Base-by-base conservation (phyloP, 2,888 invertebrate species). In the Euplagia quadripunctaria region DNA sequence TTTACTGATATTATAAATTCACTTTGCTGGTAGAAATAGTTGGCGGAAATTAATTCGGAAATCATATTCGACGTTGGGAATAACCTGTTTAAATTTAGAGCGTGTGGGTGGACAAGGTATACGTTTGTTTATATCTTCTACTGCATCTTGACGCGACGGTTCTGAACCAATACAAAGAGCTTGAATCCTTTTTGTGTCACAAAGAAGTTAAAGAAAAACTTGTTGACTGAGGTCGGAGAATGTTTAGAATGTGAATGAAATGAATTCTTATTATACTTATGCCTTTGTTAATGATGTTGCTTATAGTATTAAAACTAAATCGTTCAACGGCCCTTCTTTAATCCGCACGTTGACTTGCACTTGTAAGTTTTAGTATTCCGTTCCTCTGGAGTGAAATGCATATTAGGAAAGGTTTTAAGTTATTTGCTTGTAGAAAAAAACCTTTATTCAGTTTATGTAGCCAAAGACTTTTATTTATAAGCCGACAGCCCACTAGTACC, bases 1-100 rank as follows among this genome's bases (percentile, higher is more conserved):
- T 46, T 76, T 20, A 78, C 74, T 73, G 66, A 70, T 77, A 75
- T 68, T 72, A 73, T 75, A 81, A 78, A 81, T 71, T 77, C 65
- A 79, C 69, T 75, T 76, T 67, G 77, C 76, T 73, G 75, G 77
- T 78, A 70, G 73, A 80, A 80, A 77, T 79, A 78, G 69, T 68
- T 76, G 75, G 63, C 89, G 92, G 93, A 93, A 91, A 92, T 93
- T 91, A 88, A 85, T 88, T 88, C 89, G 91, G 92, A 92, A 91
- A 91, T 91, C 82, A 87, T 85, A 86, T 84, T 87, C 82, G 81
- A 84, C 83, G 72, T 75, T 66, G 75, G 76, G 75, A 76, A 71
- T 76, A 78, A 77, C 79, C 81, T 79, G 75, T 78, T 77, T 14
- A 69, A 81, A 70, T 61, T 74, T 64, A 71, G 63, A 75, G 51